Base-by-base conservation (phyloP, 2,888 invertebrate species). In the Agrochola lychnidis region DNA sequence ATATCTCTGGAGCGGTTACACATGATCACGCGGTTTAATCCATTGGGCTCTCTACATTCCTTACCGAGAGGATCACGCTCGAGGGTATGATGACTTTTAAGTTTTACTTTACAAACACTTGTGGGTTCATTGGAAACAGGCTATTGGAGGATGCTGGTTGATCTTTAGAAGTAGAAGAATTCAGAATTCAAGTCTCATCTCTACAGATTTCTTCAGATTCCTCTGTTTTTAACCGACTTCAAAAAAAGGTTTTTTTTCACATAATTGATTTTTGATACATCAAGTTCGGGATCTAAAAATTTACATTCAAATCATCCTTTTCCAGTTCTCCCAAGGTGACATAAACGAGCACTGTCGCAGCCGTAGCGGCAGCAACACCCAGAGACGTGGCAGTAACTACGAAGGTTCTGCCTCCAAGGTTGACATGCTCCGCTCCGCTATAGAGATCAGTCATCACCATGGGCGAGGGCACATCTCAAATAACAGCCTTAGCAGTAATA, bases 1-100 rank as follows among this genome's bases (percentile, higher is more conserved):
- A 97, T 98, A 90, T 98, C 98, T 62, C 93, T 98, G 79, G 98
- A 98, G 92, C 95, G 98, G 63, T 93, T 98, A 66, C 98, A 98
- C 91, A 97, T 98, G 87, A 97, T 98, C 95, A 98, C 98, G 7
- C 97, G 98, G 87, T 98, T 97, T 92, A 98, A 98, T 92, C 98
- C 98, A 84, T 97, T 98, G 76, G 98, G 98, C 66, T 98, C 98
- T 51, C 93, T 98, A 68, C 97, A 98, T 82, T 98, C 98, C 0
- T 91, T 98, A 86, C 98, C 98, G 0, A 95, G 98, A 88, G 97
- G 97, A 67, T 97, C 97, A 5, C 94, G 97, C 78, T 97, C 97
- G 72, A 94, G 97, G 92, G 94, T 96, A 89, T 40, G 19, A 10
- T 56, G 16, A 19, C 4, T n/a, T 59, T 36, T 40, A 68, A 6